phyloP scores from a whole-genome alignment of 2,797 vertebrate species.

The Alca torda region DNA sequence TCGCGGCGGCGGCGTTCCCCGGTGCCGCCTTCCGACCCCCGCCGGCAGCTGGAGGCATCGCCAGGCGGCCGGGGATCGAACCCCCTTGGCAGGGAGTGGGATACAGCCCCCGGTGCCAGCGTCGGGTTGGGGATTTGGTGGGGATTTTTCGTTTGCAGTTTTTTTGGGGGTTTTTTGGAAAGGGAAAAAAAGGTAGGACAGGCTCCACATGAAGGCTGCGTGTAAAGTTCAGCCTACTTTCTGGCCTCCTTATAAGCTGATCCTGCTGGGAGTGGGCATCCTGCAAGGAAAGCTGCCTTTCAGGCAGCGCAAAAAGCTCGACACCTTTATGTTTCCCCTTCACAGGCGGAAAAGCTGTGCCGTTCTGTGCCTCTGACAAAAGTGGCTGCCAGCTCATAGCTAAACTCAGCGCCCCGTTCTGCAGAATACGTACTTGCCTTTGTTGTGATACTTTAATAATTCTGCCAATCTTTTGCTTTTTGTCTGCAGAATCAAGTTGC shows the following conservation, averaged over 20 bases:
- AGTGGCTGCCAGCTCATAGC: not conserved
- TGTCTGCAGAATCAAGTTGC: constrained; percentile 78
- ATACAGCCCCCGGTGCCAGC: not conserved
- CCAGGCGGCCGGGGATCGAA: not conserved
- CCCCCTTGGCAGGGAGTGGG: not conserved
- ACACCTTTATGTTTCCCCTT: not conserved
- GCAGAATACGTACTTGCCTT: constrained; percentile 29
- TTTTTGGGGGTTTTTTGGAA: not conserved
- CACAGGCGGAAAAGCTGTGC: not conserved
- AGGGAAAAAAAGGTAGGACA: not conserved
- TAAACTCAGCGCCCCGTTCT: not conserved
- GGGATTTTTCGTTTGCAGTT: too few species aligned
- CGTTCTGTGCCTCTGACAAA: not conserved
- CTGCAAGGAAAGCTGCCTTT: not conserved
- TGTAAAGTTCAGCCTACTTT: not conserved
- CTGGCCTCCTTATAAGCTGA: not conserved
- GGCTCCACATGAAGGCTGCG: not conserved
- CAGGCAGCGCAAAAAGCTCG: not conserved
- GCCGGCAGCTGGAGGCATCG: not conserved
- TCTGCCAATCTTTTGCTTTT: constrained; percentile 70
- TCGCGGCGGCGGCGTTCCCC: not conserved
- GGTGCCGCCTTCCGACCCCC: not conserved
- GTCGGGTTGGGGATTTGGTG: not conserved
- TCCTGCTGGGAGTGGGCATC: not conserved
- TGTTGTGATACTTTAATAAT: constrained; percentile 65